A percentile compares a stretch with the other conserved stretches of the same genome.
Evolutionary conservation across 2,113 vertebrate species (phyloP).

Genomic region (Hymenochirus boettgeri): DNA sequence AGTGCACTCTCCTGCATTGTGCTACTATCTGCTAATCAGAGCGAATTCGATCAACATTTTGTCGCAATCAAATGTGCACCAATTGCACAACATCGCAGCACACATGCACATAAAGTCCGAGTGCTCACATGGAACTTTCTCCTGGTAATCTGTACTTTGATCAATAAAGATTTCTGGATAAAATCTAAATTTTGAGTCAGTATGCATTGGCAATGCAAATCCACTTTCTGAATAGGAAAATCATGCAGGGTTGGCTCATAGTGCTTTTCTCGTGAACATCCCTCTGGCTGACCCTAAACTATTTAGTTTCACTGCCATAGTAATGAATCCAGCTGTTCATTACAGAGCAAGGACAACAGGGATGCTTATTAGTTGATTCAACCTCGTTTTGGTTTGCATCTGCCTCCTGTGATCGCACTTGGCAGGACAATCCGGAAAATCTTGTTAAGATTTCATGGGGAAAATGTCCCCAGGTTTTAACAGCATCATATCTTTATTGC

Average conservation of each 20-base stretch:
- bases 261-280: slow-evolving; percentile 17
- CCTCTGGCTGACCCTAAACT: slow-evolving; percentile 37
- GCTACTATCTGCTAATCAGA: no score
- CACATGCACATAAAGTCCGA: no score
- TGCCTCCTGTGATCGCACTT: slow-evolving; percentile 30
- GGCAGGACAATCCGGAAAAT: slow-evolving; percentile 34
- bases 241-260: slow-evolving; percentile 8
- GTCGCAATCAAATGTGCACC: no score
- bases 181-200: no score
- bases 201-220: no score
- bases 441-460: slow-evolving; percentile 28
- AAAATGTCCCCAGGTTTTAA: slow-evolving; percentile 38
- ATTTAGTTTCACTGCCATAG: slow-evolving; percentile 35
- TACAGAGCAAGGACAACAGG: slow-evolving; percentile 31
- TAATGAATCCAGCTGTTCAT: slow-evolving; percentile 39
- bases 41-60: no score
- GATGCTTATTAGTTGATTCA: slow-evolving; percentile 34
- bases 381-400: slow-evolving; percentile 33
- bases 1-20: no score
- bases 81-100: no score
- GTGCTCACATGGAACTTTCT: no score
- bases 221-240: no score
- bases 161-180: no score
- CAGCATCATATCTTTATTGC: background rate
- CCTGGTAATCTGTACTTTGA: no score